Base-by-base conservation (phyloP, 2,888 invertebrate species). In the Tridacna gigas region DNA sequence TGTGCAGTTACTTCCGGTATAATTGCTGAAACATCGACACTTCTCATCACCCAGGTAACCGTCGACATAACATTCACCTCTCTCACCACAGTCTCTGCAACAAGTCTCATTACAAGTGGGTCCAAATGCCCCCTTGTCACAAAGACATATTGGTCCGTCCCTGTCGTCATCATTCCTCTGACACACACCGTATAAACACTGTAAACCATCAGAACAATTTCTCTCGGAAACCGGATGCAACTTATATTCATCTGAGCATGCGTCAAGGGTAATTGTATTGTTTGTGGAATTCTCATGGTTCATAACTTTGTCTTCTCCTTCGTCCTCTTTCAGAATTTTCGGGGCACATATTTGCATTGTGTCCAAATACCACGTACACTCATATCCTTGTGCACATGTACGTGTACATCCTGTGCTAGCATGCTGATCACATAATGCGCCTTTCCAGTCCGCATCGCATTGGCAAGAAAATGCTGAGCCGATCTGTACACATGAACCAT, bases 111-210 rank as follows among this genome's bases (percentile, higher is more conserved):
- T 61, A 56, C 83, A 83, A 0, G 63, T 15, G 0, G 25, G 45
- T 4, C 83, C 83, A 25, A 66, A 67, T 5, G 69, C 77, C 2
- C 83, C 80, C 12, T n/a, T 13, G 26, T 83, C 83, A 74, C 83
- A 83, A 11, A 48, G 67, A 69, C 77, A 83, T 56, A 69, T 47
- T 1, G 22, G 15, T 71, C 13, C 25, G 9, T 51, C 15, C 12
- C 5, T 26, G 15, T 28, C 77, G 20, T 74, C 48, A 18, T 37
- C 37, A 37, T 37, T 37, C 37, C 37, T 37, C 25, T 7, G 45
- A 56, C 77, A 74, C 0, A 74, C 73, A 15, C 84, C 84, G 28
- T 74, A 79, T 25, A 47, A 12, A 77, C 84, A 84, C 18, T 25
- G 26, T 56, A 67, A 74, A 9, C 74, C 80, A 0, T 60, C n/a